A percentile compares a stretch with the other conserved stretches of the same genome.
phyloP scores from a whole-genome alignment of 2,797 vertebrate genomes.

The Pteronotus mesoamericanus region DNA sequence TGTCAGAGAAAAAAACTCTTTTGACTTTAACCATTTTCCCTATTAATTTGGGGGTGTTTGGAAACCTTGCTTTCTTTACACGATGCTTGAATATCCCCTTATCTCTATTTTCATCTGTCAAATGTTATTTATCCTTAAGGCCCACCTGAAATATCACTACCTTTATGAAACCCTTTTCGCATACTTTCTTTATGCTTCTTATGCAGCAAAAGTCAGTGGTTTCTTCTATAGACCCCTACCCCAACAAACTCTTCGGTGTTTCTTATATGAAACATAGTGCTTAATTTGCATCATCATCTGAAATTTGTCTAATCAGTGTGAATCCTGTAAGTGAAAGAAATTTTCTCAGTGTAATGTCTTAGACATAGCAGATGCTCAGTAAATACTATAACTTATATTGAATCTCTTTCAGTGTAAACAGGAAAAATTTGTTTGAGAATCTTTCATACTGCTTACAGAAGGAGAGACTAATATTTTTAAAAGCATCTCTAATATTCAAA shows the following conservation, averaged over 20 bases:
- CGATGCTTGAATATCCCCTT: neutral
- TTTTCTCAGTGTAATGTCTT: neutral
- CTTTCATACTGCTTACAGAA: neutral
- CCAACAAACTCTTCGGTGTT: neutral
- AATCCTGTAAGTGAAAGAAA: slow-evolving; percentile 20
- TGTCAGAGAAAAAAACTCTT: slow-evolving; percentile 58
- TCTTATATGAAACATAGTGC: neutral
- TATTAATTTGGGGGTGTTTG: slow-evolving; percentile 67
- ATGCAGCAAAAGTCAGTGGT: neutral
- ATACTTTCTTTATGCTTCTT: neutral
- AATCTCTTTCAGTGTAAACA: slow-evolving; percentile 1
- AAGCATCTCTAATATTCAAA: neutral
- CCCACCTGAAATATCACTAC: neutral
- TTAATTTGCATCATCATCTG: slow-evolving; percentile 13
- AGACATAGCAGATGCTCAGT: neutral
- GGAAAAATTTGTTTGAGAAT: neutral
- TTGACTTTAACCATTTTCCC: slow-evolving; percentile 56
- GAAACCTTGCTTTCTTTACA: slow-evolving; percentile 36
- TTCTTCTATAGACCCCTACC: neutral
- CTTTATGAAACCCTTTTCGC: neutral
- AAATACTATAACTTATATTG: neutral
- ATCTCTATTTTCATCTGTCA: neutral
- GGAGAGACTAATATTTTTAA: neutral
- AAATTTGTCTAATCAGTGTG: neutral
- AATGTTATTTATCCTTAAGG: neutral